phyloP scores from a whole-genome alignment of 2,888 invertebrate species.

The Zootermopsis nevadensis region DNA sequence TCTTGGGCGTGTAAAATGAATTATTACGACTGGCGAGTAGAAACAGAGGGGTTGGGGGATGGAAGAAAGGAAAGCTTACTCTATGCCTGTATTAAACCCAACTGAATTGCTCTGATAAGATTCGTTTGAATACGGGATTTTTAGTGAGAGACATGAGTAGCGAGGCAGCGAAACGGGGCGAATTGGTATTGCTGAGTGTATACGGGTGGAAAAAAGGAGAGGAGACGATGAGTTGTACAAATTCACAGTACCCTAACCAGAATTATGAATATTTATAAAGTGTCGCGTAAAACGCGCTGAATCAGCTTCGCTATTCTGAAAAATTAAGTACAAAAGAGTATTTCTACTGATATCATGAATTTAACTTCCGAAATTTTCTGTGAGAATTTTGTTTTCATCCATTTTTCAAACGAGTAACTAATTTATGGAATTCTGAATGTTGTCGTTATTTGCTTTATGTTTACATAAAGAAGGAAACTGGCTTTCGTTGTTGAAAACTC shows the following conservation, averaged over 20 bases:
- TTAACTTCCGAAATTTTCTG: not conserved
- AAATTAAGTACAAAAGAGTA: not conserved
- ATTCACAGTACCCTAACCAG: constrained; percentile 14
- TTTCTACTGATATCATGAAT: not conserved
- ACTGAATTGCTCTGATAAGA: constrained; percentile 24
- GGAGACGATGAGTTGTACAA: not conserved
- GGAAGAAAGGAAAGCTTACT: not conserved
- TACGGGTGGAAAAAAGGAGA: not conserved
- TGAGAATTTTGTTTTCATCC: not conserved
- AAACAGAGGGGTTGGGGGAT: not conserved
- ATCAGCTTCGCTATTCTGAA: not conserved
- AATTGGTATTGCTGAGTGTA: not conserved
- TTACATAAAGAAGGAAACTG: not conserved
- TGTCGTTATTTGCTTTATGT: no score
- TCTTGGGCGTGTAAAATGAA: not conserved
- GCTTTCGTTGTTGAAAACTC: no score
- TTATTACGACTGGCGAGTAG: not conserved
- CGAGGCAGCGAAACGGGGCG: not conserved
- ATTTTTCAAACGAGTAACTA: not conserved
- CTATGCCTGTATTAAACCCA: constrained; percentile 24
- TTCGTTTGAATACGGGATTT: constrained; percentile 1
- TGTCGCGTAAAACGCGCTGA: not conserved
- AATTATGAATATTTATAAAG: constrained; percentile 29
- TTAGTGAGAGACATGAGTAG: constrained; percentile 4
- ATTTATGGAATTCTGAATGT: not conserved